Evolutionary conservation across 2,888 invertebrate species (phyloP).

Genomic region (Axea sp.): DNA sequence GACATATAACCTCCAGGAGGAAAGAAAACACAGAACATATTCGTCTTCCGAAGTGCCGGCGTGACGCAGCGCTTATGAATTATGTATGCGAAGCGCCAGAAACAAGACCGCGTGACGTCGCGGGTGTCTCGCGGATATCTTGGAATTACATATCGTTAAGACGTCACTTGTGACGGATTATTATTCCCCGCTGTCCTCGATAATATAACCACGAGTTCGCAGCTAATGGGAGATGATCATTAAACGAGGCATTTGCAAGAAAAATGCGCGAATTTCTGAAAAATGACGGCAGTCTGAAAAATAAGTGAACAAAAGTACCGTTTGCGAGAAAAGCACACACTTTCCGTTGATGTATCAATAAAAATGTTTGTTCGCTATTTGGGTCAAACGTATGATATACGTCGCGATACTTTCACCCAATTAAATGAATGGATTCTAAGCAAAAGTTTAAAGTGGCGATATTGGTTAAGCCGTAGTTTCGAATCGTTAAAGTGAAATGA

Average conservation of each 20-base stretch:
- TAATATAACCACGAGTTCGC: constrained; percentile 25
- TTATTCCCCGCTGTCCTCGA: constrained; percentile 47
- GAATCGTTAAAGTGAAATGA: constrained; percentile 46
- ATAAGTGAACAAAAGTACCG: neutral
- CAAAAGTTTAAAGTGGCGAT: constrained; percentile 51
- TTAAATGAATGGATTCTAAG: constrained; percentile 41
- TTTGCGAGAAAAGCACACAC: neutral
- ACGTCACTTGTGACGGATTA: constrained; percentile 56
- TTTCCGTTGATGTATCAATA: constrained; percentile 5
- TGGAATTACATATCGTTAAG: constrained; percentile 63
- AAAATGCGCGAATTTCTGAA: neutral
- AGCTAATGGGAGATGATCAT: constrained; percentile 33
- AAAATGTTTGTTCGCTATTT: constrained; percentile 21
- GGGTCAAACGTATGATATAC: constrained; percentile 41
- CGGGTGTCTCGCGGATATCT: constrained; percentile 64
- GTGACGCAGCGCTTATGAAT: constrained; percentile 72
- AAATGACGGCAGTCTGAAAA: neutral
- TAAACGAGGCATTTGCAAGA: constrained; percentile 9
- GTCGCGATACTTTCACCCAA: constrained; percentile 41
- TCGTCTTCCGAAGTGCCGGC: constrained; percentile 70
- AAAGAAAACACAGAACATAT: constrained; percentile 67
- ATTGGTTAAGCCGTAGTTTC: constrained; percentile 43
- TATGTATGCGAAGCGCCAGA: constrained; percentile 68
- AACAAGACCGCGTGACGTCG: constrained; percentile 66
- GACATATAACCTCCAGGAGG: constrained; percentile 53